A percentile compares a stretch with the other conserved stretches of the same genome.
Evolutionary conservation across 2,888 invertebrate genomes (phyloP).

Genomic region (Subacronicta megacephala): DNA sequence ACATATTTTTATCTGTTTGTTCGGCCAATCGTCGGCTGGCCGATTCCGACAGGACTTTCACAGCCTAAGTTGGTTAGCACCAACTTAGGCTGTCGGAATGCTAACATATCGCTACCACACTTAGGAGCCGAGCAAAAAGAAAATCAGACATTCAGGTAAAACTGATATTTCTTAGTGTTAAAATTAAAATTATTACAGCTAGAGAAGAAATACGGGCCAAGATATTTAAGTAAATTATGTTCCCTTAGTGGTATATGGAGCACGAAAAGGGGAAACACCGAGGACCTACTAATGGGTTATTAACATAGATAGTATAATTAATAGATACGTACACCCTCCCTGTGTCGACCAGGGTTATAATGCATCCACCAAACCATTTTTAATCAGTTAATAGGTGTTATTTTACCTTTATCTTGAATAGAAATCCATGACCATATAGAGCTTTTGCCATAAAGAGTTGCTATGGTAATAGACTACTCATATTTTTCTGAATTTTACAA

Average conservation of each 20-base stretch:
- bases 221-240: neutral
- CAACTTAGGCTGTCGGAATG: too few relatives aligned
- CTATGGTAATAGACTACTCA: neutral
- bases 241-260: neutral
- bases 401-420: conserved; percentile 1
- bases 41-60: too few relatives aligned
- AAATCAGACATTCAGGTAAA: too few relatives aligned
- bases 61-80: too few relatives aligned
- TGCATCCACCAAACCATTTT: conserved; percentile 57
- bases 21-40: too few relatives aligned
- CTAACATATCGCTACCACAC: too few relatives aligned
- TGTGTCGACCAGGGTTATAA: conserved; percentile 8
- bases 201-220: neutral
- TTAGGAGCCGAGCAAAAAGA: too few relatives aligned
- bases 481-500: neutral
- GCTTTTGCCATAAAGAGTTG: neutral
- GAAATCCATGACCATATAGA: conserved; percentile 36
- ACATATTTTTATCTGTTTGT: too few relatives aligned
- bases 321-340: conserved; percentile 31
- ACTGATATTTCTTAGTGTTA: too few relatives aligned
- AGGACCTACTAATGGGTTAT: neutral
- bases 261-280: neutral
- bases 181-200: too few relatives aligned
- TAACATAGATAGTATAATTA: neutral
- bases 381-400: neutral